phyloP scores from a whole-genome alignment of 2,113 vertebrate species.

The Nanger granti region DNA sequence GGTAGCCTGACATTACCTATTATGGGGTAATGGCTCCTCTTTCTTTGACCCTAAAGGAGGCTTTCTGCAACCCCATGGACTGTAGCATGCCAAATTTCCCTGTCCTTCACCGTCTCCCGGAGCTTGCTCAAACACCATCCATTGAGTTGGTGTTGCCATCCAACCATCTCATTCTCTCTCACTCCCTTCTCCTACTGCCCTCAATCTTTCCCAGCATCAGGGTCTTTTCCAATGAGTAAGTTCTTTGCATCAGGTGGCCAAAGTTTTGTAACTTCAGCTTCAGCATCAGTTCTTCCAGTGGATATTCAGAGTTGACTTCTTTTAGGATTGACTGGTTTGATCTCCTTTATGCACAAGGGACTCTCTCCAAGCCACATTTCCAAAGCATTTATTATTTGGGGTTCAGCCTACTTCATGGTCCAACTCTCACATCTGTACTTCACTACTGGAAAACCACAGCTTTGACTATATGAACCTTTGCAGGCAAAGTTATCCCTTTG shows the following conservation, averaged over 20 bases:
- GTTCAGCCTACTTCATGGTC: neutral
- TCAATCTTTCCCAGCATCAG: neutral
- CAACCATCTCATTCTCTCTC: neutral
- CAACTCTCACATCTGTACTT: neutral
- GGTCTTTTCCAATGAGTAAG: neutral
- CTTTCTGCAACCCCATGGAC: neutral
- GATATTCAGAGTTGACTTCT: neutral
- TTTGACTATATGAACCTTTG: neutral
- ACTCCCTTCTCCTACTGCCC: neutral
- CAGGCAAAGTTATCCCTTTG: neutral
- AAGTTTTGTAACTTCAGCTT: neutral
- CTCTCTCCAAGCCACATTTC: neutral
- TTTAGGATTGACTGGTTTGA: neutral
- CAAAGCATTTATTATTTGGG: neutral
- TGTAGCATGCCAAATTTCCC: neutral
- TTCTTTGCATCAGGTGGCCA: neutral
- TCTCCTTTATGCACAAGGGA: neutral
- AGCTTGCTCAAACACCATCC: neutral
- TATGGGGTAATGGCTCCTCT: neutral
- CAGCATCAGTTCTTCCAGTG: neutral
- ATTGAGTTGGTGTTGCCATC: neutral
- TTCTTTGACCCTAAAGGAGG: neutral
- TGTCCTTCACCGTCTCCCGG: neutral
- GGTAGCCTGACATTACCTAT: neutral
- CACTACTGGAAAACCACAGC: neutral